These are phyloP conservation scores for Conus ventricosus DNA, from an alignment of 1,140 invertebrate genomes.

Conservation along the genomic window DNA sequence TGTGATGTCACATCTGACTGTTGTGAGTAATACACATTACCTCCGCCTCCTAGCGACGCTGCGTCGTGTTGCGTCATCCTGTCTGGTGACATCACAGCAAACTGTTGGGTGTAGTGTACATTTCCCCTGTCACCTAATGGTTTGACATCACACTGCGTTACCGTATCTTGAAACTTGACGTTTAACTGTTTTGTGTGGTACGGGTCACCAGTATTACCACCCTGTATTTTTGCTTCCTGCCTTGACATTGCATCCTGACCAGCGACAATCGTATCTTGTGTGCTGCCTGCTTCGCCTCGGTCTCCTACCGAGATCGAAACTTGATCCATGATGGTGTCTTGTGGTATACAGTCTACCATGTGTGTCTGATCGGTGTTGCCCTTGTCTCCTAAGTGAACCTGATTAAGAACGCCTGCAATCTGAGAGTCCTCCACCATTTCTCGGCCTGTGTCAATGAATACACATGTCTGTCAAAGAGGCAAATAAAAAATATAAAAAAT, in stretches of 20 bases:
- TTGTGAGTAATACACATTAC: not conserved
- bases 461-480: not conserved
- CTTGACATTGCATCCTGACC: conserved; percentile 28
- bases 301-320: not conserved
- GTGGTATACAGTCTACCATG: not conserved
- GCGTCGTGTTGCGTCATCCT: not conserved
- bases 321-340: not conserved
- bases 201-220: conserved; percentile 23
- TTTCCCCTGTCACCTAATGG: conserved; percentile 37
- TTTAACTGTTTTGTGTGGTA: conserved; percentile 30
- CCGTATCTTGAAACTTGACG: conserved; percentile 30
- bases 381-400: not conserved
- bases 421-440: not conserved
- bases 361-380: conserved; percentile 14
- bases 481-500: not conserved
- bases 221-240: conserved; percentile 12
- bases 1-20: conserved; percentile 12
- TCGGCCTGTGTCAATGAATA: not conserved
- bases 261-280: conserved; percentile 14
- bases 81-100: conserved; percentile 34
- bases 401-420: not conserved
- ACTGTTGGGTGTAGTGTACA: conserved; percentile 16
- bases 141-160: not conserved
- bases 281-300: no score
- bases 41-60: not conserved